Conservation (phyloP, 2,888 invertebrate genomes). For the Dolomedes plantarius region DNA sequence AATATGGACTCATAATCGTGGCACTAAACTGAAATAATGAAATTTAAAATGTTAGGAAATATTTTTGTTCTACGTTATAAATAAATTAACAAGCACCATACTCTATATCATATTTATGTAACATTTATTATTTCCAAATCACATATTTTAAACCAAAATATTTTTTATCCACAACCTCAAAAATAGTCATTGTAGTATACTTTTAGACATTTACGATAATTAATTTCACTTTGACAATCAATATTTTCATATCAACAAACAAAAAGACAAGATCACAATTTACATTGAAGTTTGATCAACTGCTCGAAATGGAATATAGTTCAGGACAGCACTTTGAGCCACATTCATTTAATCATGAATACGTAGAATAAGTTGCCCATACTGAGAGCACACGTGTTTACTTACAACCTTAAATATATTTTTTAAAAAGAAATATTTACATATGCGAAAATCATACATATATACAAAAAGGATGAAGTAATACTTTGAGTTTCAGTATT, state of each 20-base stretch:
- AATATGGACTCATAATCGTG: too few relatives aligned
- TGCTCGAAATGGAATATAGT: background rate
- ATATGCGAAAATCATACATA: constrained; percentile 1
- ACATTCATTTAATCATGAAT: too few relatives aligned
- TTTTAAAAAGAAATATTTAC: background rate
- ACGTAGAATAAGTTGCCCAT: background rate
- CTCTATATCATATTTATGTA: background rate
- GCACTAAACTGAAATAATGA: too few relatives aligned
- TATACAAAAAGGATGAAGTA: background rate
- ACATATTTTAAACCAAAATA: background rate
- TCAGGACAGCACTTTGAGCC: background rate
- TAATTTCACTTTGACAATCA: background rate
- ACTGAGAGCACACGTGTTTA: background rate
- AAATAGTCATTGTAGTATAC: background rate
- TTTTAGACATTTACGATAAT: background rate
- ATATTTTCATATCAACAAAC: background rate
- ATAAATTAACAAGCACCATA: too few relatives aligned
- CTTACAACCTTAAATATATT: background rate
- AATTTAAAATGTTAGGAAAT: too few relatives aligned
- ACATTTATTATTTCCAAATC: background rate
- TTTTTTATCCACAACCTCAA: background rate
- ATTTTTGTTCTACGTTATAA: too few relatives aligned
- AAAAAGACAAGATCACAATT: background rate
- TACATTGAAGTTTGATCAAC: constrained; percentile 16
- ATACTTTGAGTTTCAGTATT: too few relatives aligned